phyloP scores from a whole-genome alignment of 1,140 invertebrate genomes.

The Heliconius hermathena region DNA sequence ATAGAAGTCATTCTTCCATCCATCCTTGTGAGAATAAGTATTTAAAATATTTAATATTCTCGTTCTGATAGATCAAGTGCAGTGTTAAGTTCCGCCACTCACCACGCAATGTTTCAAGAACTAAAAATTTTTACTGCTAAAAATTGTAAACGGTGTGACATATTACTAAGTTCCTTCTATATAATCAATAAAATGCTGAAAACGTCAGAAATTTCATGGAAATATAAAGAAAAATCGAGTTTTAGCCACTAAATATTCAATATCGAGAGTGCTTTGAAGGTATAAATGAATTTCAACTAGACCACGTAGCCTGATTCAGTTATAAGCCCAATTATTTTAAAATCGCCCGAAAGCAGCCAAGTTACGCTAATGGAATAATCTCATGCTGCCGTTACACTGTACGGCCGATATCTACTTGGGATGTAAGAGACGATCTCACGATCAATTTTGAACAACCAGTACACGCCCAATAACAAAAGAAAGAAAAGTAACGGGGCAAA shows the following conservation, averaged over 20 bases:
- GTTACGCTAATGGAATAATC: slow-evolving; percentile 18
- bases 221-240: background rate
- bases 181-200: background rate
- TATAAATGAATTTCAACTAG: slow-evolving; percentile 11
- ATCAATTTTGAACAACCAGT: no score
- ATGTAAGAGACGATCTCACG: background rate
- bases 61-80: no score
- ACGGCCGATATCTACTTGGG: background rate
- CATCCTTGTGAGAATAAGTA: no score
- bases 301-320: slow-evolving; percentile 32
- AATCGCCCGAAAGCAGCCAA: slow-evolving; percentile 26
- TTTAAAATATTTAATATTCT: no score
- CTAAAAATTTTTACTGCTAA: background rate
- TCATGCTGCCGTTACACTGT: slow-evolving; percentile 22
- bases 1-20: no score
- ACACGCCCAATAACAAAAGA: no score
- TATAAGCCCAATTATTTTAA: slow-evolving; percentile 40
- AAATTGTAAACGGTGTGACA: background rate
- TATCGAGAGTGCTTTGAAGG: background rate
- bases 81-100: no score
- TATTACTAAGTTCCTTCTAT: background rate
- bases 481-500: no score
- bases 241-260: no score
- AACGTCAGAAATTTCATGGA: background rate
- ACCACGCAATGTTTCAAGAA: background rate